These are phyloP conservation scores for Tetranychus urticae DNA, from an alignment of 1,140 invertebrate species.

Conservation along the genomic window DNA sequence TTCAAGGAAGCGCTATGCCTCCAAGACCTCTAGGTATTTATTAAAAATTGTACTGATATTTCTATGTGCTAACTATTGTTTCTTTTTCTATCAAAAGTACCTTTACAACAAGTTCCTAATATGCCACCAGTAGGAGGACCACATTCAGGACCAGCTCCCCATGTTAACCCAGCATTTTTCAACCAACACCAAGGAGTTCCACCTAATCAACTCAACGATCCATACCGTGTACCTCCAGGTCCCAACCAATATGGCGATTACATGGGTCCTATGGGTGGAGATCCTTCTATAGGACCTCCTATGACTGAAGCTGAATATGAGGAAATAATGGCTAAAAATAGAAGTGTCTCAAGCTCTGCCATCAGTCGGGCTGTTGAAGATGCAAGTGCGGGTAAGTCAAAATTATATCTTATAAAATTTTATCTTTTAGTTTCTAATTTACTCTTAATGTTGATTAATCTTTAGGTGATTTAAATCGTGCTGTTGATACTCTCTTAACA, in stretches of 20 bases:
- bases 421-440: background rate
- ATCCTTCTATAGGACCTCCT: background rate
- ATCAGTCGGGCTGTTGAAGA: slow-evolving; percentile 90
- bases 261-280: slow-evolving; percentile 4
- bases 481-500: slow-evolving; percentile 92
- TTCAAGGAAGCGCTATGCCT: background rate
- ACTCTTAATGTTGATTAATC: background rate
- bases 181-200: slow-evolving; percentile 23
- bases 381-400: slow-evolving; percentile 37
- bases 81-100: background rate
- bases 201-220: background rate
- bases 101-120: slow-evolving; percentile 3
- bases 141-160: slow-evolving; percentile 28
- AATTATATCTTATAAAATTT: background rate
- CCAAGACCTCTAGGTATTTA: background rate
- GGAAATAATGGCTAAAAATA: slow-evolving; percentile 88
- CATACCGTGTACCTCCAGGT: background rate
- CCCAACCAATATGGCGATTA: slow-evolving; percentile 8
- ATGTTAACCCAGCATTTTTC: slow-evolving; percentile 91
- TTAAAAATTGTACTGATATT: background rate
- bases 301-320: slow-evolving; percentile 36
- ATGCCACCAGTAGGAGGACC: slow-evolving; percentile 10
- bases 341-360: slow-evolving; percentile 86
- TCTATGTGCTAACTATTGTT: background rate
- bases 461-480: slow-evolving; percentile 75